A percentile compares a stretch with the other conserved stretches of the same genome.
phyloP scores from a whole-genome alignment of 2,113 vertebrate genomes.

The Pionites leucogaster region DNA sequence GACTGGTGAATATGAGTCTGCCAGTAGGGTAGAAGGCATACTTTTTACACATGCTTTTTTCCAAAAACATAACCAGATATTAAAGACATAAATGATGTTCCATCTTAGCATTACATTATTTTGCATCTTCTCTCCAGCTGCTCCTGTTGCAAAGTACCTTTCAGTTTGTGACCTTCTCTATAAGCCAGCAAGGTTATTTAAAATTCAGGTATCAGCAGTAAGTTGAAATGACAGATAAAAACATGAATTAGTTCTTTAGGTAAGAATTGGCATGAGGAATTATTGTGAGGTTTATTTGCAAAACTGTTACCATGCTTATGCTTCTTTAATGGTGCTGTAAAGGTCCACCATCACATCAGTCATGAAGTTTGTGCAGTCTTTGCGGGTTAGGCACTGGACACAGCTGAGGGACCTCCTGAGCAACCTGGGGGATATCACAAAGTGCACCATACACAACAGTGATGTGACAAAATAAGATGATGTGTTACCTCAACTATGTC shows the following conservation, averaged over 20 bases:
- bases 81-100: not conserved
- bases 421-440: not conserved
- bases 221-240: not conserved
- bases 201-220: not conserved
- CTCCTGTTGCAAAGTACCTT: not conserved
- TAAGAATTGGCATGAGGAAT: not conserved
- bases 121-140: not conserved
- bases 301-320: not conserved
- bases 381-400: not conserved
- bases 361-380: not conserved
- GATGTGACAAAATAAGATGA: not conserved
- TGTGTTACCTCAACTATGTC: not conserved
- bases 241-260: not conserved
- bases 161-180: not conserved
- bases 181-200: not conserved
- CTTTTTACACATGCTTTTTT: not conserved
- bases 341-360: not conserved
- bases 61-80: not conserved
- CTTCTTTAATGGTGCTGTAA: not conserved
- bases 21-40: not conserved
- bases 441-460: fast-evolving
- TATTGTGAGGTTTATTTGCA: not conserved
- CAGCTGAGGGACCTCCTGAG: not conserved
- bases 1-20: not conserved
- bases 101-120: not conserved